Evolutionary conservation across 2,113 vertebrate species (phyloP).

Genomic region (Phasianus colchicus): DNA sequence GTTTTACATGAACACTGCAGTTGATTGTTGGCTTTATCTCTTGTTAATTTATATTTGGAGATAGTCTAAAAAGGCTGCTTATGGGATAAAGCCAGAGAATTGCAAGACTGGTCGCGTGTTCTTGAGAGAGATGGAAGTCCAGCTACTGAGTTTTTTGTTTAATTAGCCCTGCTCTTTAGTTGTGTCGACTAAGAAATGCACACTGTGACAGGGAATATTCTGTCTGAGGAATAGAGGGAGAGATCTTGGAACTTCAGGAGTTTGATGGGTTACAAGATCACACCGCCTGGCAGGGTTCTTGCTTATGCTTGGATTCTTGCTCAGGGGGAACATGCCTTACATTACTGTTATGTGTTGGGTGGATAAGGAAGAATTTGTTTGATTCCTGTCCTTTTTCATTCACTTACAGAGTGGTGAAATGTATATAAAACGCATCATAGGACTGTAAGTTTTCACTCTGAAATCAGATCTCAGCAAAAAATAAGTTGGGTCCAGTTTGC

Average conservation of each 20-base stretch:
- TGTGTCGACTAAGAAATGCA: neutral
- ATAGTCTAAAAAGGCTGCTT: conserved; percentile 30
- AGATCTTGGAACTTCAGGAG: neutral
- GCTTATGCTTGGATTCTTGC: conserved; percentile 40
- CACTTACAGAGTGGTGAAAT: neutral
- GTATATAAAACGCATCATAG: neutral
- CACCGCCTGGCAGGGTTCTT: neutral
- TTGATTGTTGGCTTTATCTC: conserved; percentile 48
- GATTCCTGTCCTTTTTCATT: neutral
- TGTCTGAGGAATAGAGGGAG: neutral
- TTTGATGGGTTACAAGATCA: neutral
- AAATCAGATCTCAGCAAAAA: neutral
- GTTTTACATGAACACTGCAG: neutral
- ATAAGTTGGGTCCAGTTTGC: neutral
- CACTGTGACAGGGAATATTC: neutral
- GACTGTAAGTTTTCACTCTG: neutral
- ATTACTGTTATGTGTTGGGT: neutral
- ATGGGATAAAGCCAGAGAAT: conserved; percentile 65
- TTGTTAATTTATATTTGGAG: conserved; percentile 52
- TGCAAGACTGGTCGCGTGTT: neutral
- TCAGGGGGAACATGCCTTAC: conserved; percentile 69
- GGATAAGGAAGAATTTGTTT: neutral
- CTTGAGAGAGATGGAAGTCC: conserved; percentile 31
- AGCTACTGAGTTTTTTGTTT: neutral
- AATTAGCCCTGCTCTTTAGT: neutral